Evolutionary conservation across 2,797 vertebrate species (phyloP), one percentile per base, ranked within the genome.

Genomic region (Botia almorhae): DNA sequence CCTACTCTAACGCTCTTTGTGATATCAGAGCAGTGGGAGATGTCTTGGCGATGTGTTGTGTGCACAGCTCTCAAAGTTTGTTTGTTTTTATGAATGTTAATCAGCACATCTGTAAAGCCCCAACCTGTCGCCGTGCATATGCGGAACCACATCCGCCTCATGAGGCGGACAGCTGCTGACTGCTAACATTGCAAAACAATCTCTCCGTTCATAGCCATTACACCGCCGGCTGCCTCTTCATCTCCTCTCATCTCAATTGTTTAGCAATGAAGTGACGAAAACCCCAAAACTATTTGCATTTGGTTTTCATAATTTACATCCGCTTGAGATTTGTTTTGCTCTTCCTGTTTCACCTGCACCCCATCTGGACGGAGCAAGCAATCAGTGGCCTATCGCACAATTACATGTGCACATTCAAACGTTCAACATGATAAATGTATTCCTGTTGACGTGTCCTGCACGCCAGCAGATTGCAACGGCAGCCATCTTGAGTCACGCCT

Each of bases 21-120:
- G 79, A 85, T 85, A 78, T 74, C 63, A 64, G 63, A 67, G 60
- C 76, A 14, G 8, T 51, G 48, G 81, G 56, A 61, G 60, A 48
- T 65, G 77, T 58, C 58, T 73, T 69, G 58, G 17, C 1, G 48
- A 58, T 68, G 64, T 16, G 12, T 60, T 19, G 56, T 71, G 67
- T 48, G 71, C 65, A 74, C 69, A 82, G 53, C 69, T 71, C 69
- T 71, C 69, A 78, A 69, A 80, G 79, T 84, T 84, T 83, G 76
- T 82, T 83, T 83, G 86, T 82, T 86, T 86, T 80, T 74, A 83
- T 84, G 77, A 85, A 86, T 87, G 80, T 86, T 80, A 86, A 85
- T 87, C 53, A 46, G 74, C 4, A 56, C 72, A 55, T 82, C 78
- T 81, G 86, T 80, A 83, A 73, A 76, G 70, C 71, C 71, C 74